Conservation (phyloP, 2,888 invertebrate species). For the Eristalis arbustorum region DNA sequence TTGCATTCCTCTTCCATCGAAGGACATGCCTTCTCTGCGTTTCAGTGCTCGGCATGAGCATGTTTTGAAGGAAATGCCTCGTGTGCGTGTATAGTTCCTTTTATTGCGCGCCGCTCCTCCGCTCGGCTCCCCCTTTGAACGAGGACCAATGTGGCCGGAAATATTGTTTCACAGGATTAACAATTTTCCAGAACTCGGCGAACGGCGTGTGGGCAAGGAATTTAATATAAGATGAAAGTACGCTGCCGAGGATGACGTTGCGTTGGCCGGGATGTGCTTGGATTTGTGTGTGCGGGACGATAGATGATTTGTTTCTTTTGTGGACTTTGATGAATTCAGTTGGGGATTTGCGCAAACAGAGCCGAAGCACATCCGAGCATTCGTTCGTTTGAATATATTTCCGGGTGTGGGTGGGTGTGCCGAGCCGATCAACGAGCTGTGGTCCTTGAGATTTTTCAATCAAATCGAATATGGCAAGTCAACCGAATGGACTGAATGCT, state of each 20-base stretch:
- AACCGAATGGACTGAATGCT: background rate
- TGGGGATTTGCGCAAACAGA: background rate
- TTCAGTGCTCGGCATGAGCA: background rate
- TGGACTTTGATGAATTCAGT: background rate
- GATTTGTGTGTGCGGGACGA: background rate
- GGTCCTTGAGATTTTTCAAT: background rate
- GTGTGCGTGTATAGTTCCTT: background rate
- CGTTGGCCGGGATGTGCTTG: background rate
- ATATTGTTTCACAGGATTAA: constrained; percentile 30
- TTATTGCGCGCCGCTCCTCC: background rate
- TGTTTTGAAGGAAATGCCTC: constrained; percentile 4
- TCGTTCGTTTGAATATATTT: background rate
- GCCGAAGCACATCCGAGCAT: background rate
- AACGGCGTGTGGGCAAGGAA: constrained; percentile 8
- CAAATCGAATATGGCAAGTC: background rate
- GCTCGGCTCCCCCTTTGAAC: background rate
- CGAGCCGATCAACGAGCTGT: background rate
- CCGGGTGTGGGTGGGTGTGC: no score
- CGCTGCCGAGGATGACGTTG: background rate
- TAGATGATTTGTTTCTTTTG: background rate
- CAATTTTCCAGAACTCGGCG: background rate
- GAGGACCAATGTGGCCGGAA: constrained; percentile 4
- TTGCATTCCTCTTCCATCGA: constrained; percentile 29
- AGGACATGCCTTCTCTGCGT: constrained; percentile 4
- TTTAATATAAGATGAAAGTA: constrained; percentile 27